Evolutionary conservation across 2,888 invertebrate genomes (phyloP), one percentile per base, ranked within the genome.

Genomic region (Eupithecia centaureata): DNA sequence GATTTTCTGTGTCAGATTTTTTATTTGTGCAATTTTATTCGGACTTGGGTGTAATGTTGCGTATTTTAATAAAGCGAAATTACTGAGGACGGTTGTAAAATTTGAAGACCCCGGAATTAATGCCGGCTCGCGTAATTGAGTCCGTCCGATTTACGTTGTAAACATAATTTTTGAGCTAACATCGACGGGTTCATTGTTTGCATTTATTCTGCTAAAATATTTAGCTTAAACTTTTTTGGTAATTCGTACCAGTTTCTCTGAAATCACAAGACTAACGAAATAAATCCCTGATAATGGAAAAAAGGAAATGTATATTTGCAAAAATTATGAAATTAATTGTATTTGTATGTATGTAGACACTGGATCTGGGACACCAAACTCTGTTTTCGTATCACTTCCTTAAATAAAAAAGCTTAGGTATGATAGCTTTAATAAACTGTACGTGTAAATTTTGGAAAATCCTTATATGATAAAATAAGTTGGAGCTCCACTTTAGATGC

Each of bases 21-120:
- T 88, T 89, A 88, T 86, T 85, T 80, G 65, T 77, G 80, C 82
- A 81, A 85, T 87, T 80, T 67, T 80, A 77, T 74, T 77, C 77
- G 77, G 78, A 71, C 77, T 83, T 80, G 84, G 80, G 85, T 89
- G 87, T 87, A 85, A 86, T 82, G 81, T 82, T 79, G 83, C 82
- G 85, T 86, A 86, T 90, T 90, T 90, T 90, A 90, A 91, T 91
- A 91, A 90, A 91, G 87, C 81, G 81, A 82, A 87, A 89, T 90
- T 86, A 84, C 87, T 82, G 79, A 85, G 87, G 87, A 81, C 81
- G 83, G 87, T 79, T 86, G 86, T 90, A 86, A 91, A 91, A 89
- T 91, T 89, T 88, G 84, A 90, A 84, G 86, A 86, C 83, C 81
- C 76, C 79, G 72, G 86, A 88, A 88, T 89, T 88, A 90, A 90